Base-by-base conservation (phyloP, 2,888 invertebrate species). In the Venusia cambrica region DNA sequence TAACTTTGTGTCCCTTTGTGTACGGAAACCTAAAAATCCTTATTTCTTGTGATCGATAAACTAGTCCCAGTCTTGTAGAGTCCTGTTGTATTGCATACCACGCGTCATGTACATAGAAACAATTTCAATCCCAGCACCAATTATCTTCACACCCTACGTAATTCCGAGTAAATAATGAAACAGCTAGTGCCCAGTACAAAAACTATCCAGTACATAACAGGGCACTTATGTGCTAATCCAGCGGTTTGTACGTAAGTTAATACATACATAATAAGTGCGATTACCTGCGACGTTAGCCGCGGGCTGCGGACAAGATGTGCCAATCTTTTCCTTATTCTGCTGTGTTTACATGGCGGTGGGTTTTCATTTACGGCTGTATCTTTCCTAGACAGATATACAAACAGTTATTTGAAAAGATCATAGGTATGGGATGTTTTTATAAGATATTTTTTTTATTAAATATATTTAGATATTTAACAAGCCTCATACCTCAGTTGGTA, bases 181-280 rank as follows among this genome's bases (percentile, higher is more conserved):
- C 26, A 28, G 16, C 21, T 24, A 14, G 4, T 26, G 18, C 16
- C 8, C 2, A 20, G 10, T 9, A 50, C 48, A 57, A 53, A 56
- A 53, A 57, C 49, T 48, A 20, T 45, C 31, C 27, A 38, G 47
- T 47, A 53, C 42, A 58, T 58, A 63, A 54, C 60, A 44, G 55
- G 59, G 48, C 62, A 72, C 66, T 73, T 73, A 73, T 68, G 72
- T 72, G 66, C 70, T 75, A 74, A 74, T 73, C 66, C 57, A 50
- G 54, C 48, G 54, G 45, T 51, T 47, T 54, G 45, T 54, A 62
- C 48, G 62, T 61, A 59, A 70, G 68, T 67, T 73, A 73, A 73
- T 76, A 76, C 73, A 74, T 79, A 75, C 76, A 78, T 81, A 81
- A 83, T 84, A 72, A 73, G 80, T 62, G 73, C 72, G 73, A 79